Evolutionary conservation across 2,113 vertebrate species (phyloP).

Genomic region (Toxostoma redivivum): DNA sequence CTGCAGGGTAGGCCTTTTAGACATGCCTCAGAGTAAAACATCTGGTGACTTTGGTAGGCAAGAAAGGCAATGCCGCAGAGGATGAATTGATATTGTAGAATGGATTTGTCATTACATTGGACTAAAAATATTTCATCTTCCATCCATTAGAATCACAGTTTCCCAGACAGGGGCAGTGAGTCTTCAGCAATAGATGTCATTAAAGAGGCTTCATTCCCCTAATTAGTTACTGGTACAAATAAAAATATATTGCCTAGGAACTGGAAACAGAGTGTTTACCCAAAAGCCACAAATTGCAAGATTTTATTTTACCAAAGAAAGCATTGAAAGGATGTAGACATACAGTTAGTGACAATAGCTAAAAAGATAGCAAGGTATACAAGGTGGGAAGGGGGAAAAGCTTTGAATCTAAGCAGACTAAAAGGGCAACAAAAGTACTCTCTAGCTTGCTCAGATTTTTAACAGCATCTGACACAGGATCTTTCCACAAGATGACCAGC

Average conservation of each 20-base stretch:
- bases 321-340: background rate
- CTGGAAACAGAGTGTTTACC: background rate
- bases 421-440: background rate
- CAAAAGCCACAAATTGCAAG: background rate
- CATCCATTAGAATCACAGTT: background rate
- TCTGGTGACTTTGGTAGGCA: background rate
- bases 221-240: background rate
- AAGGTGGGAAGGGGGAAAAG: background rate
- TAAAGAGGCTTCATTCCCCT: background rate
- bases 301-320: background rate
- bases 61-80: background rate
- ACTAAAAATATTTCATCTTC: background rate
- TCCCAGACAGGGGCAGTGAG: background rate
- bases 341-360: rapidly evolving
- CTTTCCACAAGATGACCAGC: background rate
- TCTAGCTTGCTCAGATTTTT: background rate
- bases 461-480: background rate
- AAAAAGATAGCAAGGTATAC: background rate
- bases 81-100: background rate
- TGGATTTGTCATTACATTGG: background rate
- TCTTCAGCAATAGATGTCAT: background rate
- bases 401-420: background rate
- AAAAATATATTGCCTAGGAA: background rate
- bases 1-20: background rate
- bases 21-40: background rate